Conservation (phyloP, 2,113 vertebrate genomes). For the Numida meleagris region DNA sequence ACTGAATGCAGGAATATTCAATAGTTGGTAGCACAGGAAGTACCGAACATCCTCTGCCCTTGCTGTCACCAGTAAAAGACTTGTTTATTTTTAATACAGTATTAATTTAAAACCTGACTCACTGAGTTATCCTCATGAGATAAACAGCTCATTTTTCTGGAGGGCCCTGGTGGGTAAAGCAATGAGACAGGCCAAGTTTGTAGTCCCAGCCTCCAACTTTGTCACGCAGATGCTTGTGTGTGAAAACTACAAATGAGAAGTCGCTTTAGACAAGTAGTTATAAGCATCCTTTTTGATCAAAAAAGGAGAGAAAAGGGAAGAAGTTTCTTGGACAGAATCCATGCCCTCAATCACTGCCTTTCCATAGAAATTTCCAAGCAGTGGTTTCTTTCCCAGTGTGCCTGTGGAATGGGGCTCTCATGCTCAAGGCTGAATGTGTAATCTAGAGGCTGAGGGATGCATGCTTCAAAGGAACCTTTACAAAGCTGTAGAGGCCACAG, state of each 20-base stretch:
- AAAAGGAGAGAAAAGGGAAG: background rate
- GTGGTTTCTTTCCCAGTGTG: background rate
- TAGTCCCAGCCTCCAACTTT: constrained; percentile 36
- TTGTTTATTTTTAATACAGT: constrained; percentile 72
- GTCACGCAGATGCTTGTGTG: constrained; percentile 38
- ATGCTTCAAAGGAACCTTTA: background rate
- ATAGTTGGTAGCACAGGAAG: constrained; percentile 56
- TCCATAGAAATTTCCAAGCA: background rate
- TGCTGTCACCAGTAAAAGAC: constrained; percentile 64
- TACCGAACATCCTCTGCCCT: constrained; percentile 57
- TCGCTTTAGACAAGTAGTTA: background rate
- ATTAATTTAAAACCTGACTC: constrained; percentile 72
- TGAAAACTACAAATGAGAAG: constrained; percentile 52
- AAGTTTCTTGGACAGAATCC: background rate
- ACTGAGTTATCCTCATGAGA: constrained; percentile 67
- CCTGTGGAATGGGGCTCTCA: background rate
- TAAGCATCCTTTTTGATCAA: background rate
- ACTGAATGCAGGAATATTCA: constrained; percentile 48
- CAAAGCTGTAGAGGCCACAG: background rate
- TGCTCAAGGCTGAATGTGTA: accelerated
- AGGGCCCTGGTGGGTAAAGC: constrained; percentile 27
- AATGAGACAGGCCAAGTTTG: constrained; percentile 51
- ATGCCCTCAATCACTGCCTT: background rate
- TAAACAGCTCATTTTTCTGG: constrained; percentile 72
- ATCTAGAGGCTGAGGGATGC: background rate